Base-by-base conservation (phyloP, 2,888 invertebrate species). In the Himalopsyche anomala region DNA sequence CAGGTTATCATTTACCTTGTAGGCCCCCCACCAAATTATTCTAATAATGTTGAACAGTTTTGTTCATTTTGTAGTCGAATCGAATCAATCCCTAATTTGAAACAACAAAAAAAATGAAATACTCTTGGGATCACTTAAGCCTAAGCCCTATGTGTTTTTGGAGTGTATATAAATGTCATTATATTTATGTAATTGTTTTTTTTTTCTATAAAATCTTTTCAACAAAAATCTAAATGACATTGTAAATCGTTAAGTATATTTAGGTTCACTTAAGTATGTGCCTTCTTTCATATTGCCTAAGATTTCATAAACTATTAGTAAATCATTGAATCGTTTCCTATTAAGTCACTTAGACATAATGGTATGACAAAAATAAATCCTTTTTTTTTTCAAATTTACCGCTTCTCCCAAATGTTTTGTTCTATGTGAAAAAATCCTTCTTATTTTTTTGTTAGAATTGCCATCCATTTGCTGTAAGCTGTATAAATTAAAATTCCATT, bases 401-500 rank as follows among this genome's bases (percentile, higher is more conserved):
- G 74, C 74, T 74, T 74, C 74, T 62, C 74, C 69, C 74, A 38
- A 74, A 74, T 74, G 28, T 74, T 74, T 74, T 74, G 28, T 74
- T 74, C 55, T 84, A 40, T 80, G 55, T 84, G 56, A 55, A 80
- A 74, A 80, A 80, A 84, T 80, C 69, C 80, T 83, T 88, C 84
- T 81, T 81, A 81, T 83, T 86, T 84, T 80, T 45, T 51, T 42
- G 85, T 83, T 86, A 85, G 82, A 84, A 85, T 87, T 88, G 88
- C 88, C 88, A 87, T 88, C 88, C 88, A 88, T 88, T 88, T 87
- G 81, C 82, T 84, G 62, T 88, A 88, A 88, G 87, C 86, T 88
- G 88, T 88, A 87, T 84, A 87, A 86, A 87, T 82, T 85, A 87
- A 86, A 86, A 87, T 88, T 88, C 87, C 88, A 88, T 88, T 88